Evolutionary conservation across 1,140 invertebrate species (phyloP).

Genomic region (Macrotrachela quadricornifera): DNA sequence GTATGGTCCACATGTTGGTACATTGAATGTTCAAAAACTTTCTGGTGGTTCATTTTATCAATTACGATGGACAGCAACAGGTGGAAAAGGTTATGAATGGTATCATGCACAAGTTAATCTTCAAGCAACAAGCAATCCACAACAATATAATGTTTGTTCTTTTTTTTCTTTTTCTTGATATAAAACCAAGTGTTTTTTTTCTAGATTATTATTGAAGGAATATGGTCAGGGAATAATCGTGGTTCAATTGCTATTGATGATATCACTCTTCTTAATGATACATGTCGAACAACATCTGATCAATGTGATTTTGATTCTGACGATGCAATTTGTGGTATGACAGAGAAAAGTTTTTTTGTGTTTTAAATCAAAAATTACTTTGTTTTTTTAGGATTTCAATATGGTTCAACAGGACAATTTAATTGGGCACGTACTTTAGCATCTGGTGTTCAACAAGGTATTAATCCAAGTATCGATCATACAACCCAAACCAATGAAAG

Average conservation of each 20-base stretch:
- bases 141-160: too few species aligned
- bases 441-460: too few species aligned
- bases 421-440: too few species aligned
- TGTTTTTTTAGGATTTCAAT: too few species aligned
- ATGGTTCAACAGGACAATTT: too few species aligned
- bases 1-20: not conserved
- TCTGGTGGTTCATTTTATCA: not conserved
- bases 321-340: too few species aligned
- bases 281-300: too few species aligned
- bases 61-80: not conserved
- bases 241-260: slow-evolving; percentile 24
- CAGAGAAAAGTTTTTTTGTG: too few species aligned
- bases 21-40: not conserved
- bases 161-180: too few species aligned
- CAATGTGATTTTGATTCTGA: too few species aligned
- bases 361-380: too few species aligned
- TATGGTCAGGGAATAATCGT: slow-evolving; percentile 11
- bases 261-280: slow-evolving; percentile 11
- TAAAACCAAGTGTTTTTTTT: too few species aligned
- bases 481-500: slow-evolving; percentile 10
- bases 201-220: slow-evolving; percentile 17
- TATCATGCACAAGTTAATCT: slow-evolving; percentile 8
- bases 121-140: not conserved
- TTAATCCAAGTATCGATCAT: slow-evolving; percentile 15
- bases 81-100: slow-evolving; percentile 4